Percentiles rank a stretch among this genome's conserved stretches.
These are phyloP conservation scores for Stichodactyla mertensii DNA, from an alignment of 64 coral and sea anemone species.

Conservation along the genomic window DNA sequence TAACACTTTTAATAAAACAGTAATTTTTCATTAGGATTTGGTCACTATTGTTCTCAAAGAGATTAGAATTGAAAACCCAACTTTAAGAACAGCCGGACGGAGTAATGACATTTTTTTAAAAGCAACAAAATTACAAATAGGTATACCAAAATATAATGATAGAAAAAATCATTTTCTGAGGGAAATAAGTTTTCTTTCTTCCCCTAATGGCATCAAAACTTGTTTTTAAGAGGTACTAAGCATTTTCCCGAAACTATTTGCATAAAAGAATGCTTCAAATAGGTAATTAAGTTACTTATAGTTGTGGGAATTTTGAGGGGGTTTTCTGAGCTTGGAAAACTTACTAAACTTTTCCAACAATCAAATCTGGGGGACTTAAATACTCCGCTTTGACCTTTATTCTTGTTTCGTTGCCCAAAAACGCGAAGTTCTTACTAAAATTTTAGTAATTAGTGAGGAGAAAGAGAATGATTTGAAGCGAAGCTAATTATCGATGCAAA, in stretches of 20 bases:
- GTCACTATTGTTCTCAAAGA: background rate
- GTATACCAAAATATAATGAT: too few relatives aligned
- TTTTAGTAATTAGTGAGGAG: background rate
- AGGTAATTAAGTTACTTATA: background rate
- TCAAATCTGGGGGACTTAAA: background rate
- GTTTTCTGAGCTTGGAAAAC: background rate
- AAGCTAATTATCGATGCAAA: constrained; percentile 16
- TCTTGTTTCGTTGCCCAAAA: background rate
- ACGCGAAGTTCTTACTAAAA: background rate
- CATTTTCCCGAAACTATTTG: background rate
- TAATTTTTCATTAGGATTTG: background rate
- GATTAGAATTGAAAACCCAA: background rate
- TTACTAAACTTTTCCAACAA: background rate
- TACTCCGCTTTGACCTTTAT: background rate
- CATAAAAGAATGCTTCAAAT: background rate
- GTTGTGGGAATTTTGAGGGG: background rate
- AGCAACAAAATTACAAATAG: too few relatives aligned
- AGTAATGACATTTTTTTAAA: background rate
- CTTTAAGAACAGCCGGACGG: background rate
- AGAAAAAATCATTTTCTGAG: too few relatives aligned
- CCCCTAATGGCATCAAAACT: too few relatives aligned
- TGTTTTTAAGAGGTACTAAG: background rate
- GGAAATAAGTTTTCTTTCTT: too few relatives aligned
- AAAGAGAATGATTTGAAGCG: constrained; percentile 2
- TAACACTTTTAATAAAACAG: too few relatives aligned